Evolutionary conservation across 2,888 invertebrate genomes (phyloP), one percentile per base, ranked within the genome.

Genomic region (Schizaphis graminum): DNA sequence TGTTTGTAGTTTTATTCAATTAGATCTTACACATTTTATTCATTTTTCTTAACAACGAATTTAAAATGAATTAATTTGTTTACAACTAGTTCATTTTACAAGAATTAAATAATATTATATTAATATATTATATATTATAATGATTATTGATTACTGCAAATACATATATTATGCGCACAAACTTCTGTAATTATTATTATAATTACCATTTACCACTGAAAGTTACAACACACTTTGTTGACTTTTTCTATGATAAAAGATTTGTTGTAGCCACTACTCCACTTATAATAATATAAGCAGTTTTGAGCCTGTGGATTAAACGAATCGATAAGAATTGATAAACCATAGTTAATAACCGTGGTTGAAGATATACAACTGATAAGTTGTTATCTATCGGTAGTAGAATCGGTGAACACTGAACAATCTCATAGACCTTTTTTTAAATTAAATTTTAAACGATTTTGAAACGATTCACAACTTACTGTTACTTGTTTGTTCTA

Each of bases 81-180:
- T 87, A 61, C 28, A 61, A n/a, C 16, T n/a, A 67, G 5, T 67
- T 67, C 16, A 67, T n/a, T 67, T 67, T 16, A 67, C 67, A 67
- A 4, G 16, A 67, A 35, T 16, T 35, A 67, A 67, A 67, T 4
- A 67, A 67, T 35, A 16, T 16, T 7, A 35, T 16, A 67, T n/a
- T n/a, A n/a, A n/a, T n/a, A 16, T n/a, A 35, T 35, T 67, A 85
- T 41, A 24, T 84, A 85, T 85, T 41, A 41, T n/a, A 35, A 87
- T 49, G 47, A 87, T n/a, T 49, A 41, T 61, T 89, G 61, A 67
- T 61, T 10, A 26, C 1, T 4, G 3, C 41, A 21, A n/a, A 44
- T 26, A 89, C 21, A 47, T 35, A 21, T 89, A 61, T 44, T 47
- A 57, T 28, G 89, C 61, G 89, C 47, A 89, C 28, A 89, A 89